A percentile compares a stretch with the other conserved stretches of the same genome.
Evolutionary conservation across 1,140 invertebrate genomes (phyloP).

Genomic region (Diprion similis): DNA sequence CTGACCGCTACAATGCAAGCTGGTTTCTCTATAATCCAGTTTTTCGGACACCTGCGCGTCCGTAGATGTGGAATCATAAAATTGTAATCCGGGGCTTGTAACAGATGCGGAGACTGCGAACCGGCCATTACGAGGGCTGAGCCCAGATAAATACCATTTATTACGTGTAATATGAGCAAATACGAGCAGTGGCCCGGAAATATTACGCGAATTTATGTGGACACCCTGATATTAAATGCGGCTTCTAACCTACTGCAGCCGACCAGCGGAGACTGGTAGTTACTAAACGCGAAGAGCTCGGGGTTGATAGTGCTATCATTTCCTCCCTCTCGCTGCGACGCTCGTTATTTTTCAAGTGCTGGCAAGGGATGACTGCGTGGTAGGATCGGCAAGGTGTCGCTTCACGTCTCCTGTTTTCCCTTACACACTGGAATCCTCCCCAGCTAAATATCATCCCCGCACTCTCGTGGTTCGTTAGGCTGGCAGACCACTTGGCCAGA

Average conservation of each 20-base stretch:
- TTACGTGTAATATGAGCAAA: constrained; percentile 4
- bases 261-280: background rate
- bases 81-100: background rate
- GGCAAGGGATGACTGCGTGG: no score
- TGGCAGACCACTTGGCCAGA: no score
- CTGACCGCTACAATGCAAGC: no score
- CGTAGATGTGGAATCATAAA: background rate
- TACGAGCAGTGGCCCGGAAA: background rate
- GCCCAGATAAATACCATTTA: constrained; percentile 5
- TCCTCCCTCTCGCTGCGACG: background rate
- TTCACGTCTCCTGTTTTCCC: no score
- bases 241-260: background rate
- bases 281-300: background rate
- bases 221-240: background rate
- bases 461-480: no score
- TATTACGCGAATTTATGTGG: background rate
- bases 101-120: constrained; percentile 1
- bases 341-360: constrained; percentile 5
- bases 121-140: background rate
- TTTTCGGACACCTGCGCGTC: no score
- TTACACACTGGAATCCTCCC: no score
- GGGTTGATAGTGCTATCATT: background rate
- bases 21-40: no score
- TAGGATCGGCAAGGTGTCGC: no score
- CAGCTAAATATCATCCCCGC: no score